A percentile compares a stretch with the other conserved stretches of the same genome.
Evolutionary conservation across 2,797 vertebrate genomes (phyloP).

Genomic region (Pampus argenteus): DNA sequence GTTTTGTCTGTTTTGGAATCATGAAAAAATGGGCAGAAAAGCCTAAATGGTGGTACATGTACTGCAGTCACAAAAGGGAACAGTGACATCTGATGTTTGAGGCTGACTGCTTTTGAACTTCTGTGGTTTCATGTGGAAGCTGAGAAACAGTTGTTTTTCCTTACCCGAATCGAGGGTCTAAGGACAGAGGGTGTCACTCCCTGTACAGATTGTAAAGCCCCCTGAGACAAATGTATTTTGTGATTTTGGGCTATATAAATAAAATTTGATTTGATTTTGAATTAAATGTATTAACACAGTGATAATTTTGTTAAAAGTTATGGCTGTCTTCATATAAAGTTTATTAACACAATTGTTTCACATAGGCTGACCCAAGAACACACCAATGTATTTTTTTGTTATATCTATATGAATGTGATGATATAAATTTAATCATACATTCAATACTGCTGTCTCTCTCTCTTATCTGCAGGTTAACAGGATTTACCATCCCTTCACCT

Average conservation of each 20-base stretch:
- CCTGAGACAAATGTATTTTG: too few relatives aligned
- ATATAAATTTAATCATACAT: slow-evolving; percentile 16
- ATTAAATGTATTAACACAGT: neutral
- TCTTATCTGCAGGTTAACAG: slow-evolving; percentile 91
- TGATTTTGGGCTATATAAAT: too few relatives aligned
- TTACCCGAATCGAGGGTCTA: too few relatives aligned
- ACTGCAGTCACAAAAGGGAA: neutral
- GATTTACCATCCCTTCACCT: slow-evolving; percentile 97
- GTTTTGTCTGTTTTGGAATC: slow-evolving; percentile 11
- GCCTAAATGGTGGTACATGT: neutral
- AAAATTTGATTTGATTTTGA: too few relatives aligned
- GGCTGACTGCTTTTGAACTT: neutral
- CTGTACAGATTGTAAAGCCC: too few relatives aligned
- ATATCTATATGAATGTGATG: slow-evolving; percentile 3
- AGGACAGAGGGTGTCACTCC: too few relatives aligned
- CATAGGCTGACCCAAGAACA: neutral
- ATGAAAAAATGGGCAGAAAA: neutral
- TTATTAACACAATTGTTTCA: slow-evolving; percentile 1
- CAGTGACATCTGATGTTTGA: neutral
- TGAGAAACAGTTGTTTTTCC: too few relatives aligned
- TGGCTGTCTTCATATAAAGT: slow-evolving; percentile 2
- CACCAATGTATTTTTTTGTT: neutral
- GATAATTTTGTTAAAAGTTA: neutral
- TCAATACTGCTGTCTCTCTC: slow-evolving; percentile 37
- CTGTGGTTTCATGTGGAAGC: neutral